Evolutionary conservation across 92 coral and sea anemone genomes (phyloP).

Genomic region (Actinostola sp.): DNA sequence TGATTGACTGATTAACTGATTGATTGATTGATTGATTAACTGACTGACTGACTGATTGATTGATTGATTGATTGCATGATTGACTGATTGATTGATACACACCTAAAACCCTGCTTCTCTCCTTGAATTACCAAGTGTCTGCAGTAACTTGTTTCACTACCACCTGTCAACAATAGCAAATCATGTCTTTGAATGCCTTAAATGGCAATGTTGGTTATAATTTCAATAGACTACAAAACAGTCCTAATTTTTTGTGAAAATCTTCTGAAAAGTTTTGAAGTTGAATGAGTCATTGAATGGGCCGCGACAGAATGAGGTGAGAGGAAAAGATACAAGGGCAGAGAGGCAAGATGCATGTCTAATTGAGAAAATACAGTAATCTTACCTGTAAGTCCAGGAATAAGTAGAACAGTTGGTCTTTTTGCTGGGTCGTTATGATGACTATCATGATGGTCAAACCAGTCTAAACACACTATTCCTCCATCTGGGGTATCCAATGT

Average conservation of each 20-base stretch:
- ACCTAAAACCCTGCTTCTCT: constrained; percentile 76
- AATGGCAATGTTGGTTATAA: neutral
- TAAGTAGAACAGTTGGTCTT: constrained; percentile 76
- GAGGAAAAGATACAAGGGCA: no score
- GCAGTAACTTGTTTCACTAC: constrained; percentile 87
- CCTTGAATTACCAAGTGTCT: constrained; percentile 79
- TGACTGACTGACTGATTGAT: neutral
- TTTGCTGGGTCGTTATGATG: constrained; percentile 54
- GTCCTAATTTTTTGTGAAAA: no score
- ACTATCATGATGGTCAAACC: constrained; percentile 80
- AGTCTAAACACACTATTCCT: constrained; percentile 81
- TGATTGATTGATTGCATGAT: no score
- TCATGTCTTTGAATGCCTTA: no score
- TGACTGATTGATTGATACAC: neutral
- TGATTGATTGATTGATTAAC: neutral
- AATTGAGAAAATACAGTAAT: neutral
- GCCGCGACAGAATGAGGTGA: no score
- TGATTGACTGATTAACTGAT: neutral
- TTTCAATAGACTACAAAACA: no score
- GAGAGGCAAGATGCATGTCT: no score
- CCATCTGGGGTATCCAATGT: constrained; percentile 84
- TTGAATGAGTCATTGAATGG: no score
- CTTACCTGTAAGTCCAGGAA: constrained; percentile 85
- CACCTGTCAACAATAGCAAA: no score
- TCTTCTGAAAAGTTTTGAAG: no score